phyloP scores from a whole-genome alignment of 2,888 invertebrate genomes.

The Cataglyphis livida region DNA sequence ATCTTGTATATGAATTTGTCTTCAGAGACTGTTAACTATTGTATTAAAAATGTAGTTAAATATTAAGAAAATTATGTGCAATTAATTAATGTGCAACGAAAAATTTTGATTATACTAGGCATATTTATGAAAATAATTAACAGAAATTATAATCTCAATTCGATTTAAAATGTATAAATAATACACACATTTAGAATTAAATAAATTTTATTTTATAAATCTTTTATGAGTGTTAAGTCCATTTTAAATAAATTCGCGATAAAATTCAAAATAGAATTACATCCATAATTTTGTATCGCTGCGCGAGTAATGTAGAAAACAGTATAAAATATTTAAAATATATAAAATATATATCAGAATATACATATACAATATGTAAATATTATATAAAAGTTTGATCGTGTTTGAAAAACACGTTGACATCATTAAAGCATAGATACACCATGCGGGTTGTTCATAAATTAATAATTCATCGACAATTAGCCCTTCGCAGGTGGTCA shows the following conservation, averaged over 20 bases:
- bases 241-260: neutral
- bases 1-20: neutral
- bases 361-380: neutral
- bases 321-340: neutral
- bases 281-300: neutral
- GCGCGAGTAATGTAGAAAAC: neutral
- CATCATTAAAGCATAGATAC: slow-evolving; percentile 42
- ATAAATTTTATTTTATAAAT: neutral
- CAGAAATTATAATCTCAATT: neutral
- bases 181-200: neutral
- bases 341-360: too few relatives aligned
- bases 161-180: slow-evolving; percentile 7
- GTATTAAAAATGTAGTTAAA: neutral
- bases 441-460: slow-evolving; percentile 61
- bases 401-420: slow-evolving; percentile 14
- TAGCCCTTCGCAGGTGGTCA: slow-evolving; percentile 82
- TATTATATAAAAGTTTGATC: slow-evolving; percentile 22
- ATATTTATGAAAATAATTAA: neutral
- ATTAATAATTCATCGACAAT: slow-evolving; percentile 82
- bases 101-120: neutral
- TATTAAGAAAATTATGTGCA: neutral
- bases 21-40: neutral
- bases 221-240: neutral
- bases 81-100: too few relatives aligned
- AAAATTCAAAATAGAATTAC: neutral